Percentiles rank a stretch among this genome's conserved stretches.
phyloP scores from a whole-genome alignment of 2,113 vertebrate genomes.

The Synchiropus splendidus region DNA sequence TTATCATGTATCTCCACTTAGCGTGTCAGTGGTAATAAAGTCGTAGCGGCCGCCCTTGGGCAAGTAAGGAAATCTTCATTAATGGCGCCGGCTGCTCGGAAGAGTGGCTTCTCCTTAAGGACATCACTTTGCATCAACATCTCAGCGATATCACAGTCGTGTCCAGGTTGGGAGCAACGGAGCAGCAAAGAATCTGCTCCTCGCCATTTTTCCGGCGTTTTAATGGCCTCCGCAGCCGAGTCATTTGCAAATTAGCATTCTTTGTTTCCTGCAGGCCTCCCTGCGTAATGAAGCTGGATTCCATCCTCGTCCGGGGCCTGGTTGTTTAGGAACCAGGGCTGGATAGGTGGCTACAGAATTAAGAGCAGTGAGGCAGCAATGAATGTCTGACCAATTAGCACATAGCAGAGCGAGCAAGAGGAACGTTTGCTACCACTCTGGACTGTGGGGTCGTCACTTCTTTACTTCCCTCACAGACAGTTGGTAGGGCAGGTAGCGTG shows the following conservation, averaged over 20 bases:
- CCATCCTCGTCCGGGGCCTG: slow-evolving; percentile 13
- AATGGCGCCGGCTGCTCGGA: no score
- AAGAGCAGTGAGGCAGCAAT: slow-evolving; percentile 19
- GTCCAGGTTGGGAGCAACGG: slow-evolving; percentile 44
- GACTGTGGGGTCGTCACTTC: no score
- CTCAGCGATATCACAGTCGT: slow-evolving; percentile 13
- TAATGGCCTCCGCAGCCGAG: slow-evolving; percentile 50
- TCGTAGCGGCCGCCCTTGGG: no score
- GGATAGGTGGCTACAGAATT: slow-evolving; percentile 37
- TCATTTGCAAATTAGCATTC: slow-evolving; percentile 58
- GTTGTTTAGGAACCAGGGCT: slow-evolving; percentile 38
- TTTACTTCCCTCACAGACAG: no score
- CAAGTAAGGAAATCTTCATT: no score
- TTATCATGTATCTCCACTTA: no score
- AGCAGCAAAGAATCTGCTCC: slow-evolving; percentile 20
- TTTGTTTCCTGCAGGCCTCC: slow-evolving; percentile 36
- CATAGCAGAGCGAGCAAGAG: slow-evolving; percentile 9
- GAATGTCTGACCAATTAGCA: slow-evolving; percentile 46
- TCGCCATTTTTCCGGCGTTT: slow-evolving; percentile 30
- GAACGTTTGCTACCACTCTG: no score
- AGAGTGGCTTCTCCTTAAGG: no score
- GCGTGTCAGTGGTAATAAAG: no score
- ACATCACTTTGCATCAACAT: no score
- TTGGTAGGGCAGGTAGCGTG: no score
- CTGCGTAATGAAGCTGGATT: slow-evolving; percentile 34